Evolutionary conservation across 2,113 vertebrate species (phyloP).

Genomic region (Delphinapterus leucas): DNA sequence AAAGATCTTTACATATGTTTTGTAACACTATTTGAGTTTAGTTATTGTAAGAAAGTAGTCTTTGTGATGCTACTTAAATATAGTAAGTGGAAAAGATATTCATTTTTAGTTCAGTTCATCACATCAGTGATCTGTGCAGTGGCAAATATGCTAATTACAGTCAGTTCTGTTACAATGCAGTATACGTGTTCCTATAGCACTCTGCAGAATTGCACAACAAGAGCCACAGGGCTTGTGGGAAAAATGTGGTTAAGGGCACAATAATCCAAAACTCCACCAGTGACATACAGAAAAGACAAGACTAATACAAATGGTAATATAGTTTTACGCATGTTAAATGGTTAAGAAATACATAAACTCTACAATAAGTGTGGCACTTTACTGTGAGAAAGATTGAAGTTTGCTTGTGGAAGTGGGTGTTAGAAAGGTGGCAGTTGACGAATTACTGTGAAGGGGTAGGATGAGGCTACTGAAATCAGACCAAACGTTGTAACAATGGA

Average conservation of each 20-base stretch:
- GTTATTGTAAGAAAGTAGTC: not conserved
- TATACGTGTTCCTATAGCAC: not conserved
- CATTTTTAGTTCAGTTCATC: not conserved
- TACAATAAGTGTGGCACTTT: not conserved
- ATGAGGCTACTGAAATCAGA: not conserved
- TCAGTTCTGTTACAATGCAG: not conserved
- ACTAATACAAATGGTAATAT: not conserved
- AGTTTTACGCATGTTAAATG: not conserved
- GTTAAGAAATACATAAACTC: not conserved
- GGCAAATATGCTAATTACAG: not conserved
- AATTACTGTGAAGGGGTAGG: not conserved
- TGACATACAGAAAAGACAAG: not conserved
- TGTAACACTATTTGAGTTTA: not conserved
- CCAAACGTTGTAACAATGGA: not conserved
- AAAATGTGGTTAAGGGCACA: not conserved
- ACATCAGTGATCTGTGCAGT: not conserved
- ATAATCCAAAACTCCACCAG: not conserved
- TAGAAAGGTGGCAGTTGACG: not conserved
- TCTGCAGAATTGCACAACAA: not conserved
- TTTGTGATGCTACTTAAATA: slow-evolving; percentile 2
- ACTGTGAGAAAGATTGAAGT: not conserved
- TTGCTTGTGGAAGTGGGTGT: not conserved
- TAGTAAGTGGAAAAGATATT: not conserved
- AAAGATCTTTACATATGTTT: not conserved
- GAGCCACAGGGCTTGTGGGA: not conserved